These are phyloP conservation scores for Lochmaea crataegi DNA, from an alignment of 2,888 invertebrate species.

Conservation along the genomic window DNA sequence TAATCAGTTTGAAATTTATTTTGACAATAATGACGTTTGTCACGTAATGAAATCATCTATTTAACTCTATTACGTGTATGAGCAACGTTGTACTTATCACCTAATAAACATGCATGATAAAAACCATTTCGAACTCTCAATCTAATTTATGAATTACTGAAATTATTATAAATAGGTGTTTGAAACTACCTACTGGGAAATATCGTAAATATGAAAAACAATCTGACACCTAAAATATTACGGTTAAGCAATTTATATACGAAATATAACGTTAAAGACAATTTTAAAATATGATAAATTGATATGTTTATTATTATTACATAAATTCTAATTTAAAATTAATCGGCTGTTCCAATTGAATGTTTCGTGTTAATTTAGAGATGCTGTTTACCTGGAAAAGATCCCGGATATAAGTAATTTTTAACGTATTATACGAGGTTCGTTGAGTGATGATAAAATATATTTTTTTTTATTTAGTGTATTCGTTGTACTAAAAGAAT, in stretches of 20 bases:
- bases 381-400: neutral
- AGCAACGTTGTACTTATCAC: neutral
- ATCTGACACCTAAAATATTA: constrained; percentile 26
- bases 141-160: constrained; percentile 20
- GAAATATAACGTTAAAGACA: constrained; percentile 25
- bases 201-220: constrained; percentile 28
- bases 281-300: constrained; percentile 26
- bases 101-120: neutral
- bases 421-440: too few species aligned
- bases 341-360: constrained; percentile 3
- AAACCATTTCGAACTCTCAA: constrained; percentile 18
- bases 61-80: neutral
- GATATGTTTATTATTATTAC: constrained; percentile 25
- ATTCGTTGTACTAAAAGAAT: too few species aligned
- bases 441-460: too few species aligned
- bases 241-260: constrained; percentile 19
- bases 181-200: constrained; percentile 18
- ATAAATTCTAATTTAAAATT: constrained; percentile 28
- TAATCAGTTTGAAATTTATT: too few species aligned
- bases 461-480: too few species aligned
- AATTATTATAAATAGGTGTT: constrained; percentile 25
- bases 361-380: constrained; percentile 2
- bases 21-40: too few species aligned
- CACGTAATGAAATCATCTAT: too few species aligned
- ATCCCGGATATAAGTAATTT: neutral